Evolutionary conservation across 2,888 invertebrate genomes (phyloP), one percentile per base, ranked within the genome.

Genomic region (Cataglyphis cursor): DNA sequence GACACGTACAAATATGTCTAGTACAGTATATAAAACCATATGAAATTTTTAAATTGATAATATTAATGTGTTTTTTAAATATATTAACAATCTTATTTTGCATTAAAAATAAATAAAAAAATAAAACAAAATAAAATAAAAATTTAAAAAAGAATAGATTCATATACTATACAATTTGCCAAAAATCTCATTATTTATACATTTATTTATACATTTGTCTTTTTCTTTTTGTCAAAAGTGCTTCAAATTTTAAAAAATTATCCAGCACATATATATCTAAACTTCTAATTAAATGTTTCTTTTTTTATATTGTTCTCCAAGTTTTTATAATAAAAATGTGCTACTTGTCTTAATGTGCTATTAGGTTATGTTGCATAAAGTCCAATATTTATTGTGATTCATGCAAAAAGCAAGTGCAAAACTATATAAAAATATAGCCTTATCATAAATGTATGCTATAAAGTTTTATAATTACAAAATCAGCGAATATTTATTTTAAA

Each of bases 351-450:
- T 28, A 28, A 51, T 28, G 12, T 21, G 10, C 15, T 2, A 81
- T 73, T 75, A 90, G 92, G 92, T 93, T 93, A 93, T 88, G 90
- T 88, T 82, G 83, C 68, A 66, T 70, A 48, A 86, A 64, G 76
- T 90, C 85, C 21, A 89, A 68, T 87, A 85, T 78, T 82, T 85
- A 76, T 82, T 85, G 78, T 89, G 89, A 83, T 91, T 92, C 89
- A 88, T 89, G 85, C 81, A 84, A 85, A 54, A 31, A 82, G 57
- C 54, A 31, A 84, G 57, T 38, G 54, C 51, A 51, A 51, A 80
- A 8, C 0, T 9, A 28, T 59, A 24, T 59, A 44, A 1, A 1
- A 10, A 9, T 74, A 12, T 6, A 28, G 28, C 10, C n/a, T 59
- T 72, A 38, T 1, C 38, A 28, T 1, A 6, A 72, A 57, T 2